Conservation (phyloP, 2,797 vertebrate genomes). For the Intellagama lesueurii region DNA sequence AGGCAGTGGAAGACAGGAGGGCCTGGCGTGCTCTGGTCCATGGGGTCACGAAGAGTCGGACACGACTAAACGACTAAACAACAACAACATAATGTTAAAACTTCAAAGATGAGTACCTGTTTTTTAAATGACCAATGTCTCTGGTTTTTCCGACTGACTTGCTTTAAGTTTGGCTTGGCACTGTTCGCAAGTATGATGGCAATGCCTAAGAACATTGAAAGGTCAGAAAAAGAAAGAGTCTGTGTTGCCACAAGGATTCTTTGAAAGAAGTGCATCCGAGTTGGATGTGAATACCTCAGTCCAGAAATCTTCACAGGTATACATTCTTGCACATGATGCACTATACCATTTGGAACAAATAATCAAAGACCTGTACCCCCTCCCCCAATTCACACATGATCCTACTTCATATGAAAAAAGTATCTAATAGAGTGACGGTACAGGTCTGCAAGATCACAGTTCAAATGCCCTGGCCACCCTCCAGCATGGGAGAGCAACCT, state of each 20-base stretch:
- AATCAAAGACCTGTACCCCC: background rate
- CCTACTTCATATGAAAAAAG: background rate
- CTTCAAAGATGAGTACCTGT: conserved; percentile 31
- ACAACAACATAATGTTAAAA: no score
- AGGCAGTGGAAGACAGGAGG: no score
- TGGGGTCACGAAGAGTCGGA: no score
- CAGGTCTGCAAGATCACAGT: no score
- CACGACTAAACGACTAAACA: no score
- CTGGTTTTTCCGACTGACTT: conserved; percentile 36
- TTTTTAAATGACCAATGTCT: conserved; percentile 58
- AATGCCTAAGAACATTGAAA: conserved; percentile 66
- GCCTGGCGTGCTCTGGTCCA: no score
- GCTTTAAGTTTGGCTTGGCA: conserved; percentile 66
- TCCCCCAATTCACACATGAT: no score
- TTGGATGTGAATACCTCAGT: background rate
- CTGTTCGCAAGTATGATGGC: conserved; percentile 72
- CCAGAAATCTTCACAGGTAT: background rate
- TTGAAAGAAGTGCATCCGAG: conserved; percentile 1
- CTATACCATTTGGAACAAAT: no score
- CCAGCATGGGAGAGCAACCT: no score
- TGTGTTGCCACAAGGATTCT: background rate
- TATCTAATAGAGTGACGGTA: no score
- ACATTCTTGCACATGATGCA: background rate
- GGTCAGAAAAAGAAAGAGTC: background rate
- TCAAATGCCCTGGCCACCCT: no score